phyloP scores from a whole-genome alignment of 2,888 invertebrate genomes.

The Eretmocerus hayati region DNA sequence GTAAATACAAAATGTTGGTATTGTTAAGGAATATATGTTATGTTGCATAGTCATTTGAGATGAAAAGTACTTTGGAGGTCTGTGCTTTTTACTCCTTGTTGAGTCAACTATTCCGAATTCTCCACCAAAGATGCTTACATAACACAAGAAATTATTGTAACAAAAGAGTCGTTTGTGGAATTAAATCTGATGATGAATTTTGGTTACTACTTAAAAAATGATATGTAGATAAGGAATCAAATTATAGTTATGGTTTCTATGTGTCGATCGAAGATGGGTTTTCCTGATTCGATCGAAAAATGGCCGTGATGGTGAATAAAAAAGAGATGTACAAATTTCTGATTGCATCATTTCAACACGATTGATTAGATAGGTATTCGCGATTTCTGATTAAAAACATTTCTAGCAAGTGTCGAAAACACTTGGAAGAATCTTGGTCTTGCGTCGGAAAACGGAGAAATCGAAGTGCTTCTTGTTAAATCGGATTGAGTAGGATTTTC shows the following conservation, averaged over 20 bases:
- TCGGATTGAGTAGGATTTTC: no score
- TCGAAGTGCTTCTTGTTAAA: no score
- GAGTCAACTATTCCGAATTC: conserved; percentile 25
- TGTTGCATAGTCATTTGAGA: conserved; percentile 15
- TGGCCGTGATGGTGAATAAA: conserved; percentile 30
- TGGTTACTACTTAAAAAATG: conserved; percentile 7
- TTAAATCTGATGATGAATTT: conserved; percentile 6
- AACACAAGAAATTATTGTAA: conserved; percentile 13
- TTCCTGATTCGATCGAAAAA: conserved; percentile 36
- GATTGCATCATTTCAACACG: not conserved
- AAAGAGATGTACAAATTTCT: conserved; percentile 4
- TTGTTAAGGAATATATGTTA: conserved; percentile 17
- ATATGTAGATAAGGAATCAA: conserved; percentile 9
- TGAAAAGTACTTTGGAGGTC: conserved; percentile 5
- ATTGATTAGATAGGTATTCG: no score
- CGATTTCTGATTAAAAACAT: no score
- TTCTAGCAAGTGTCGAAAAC: no score
- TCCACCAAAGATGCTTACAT: conserved; percentile 38
- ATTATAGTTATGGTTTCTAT: conserved; percentile 31
- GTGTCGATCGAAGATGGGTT: conserved; percentile 35
- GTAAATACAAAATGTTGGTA: conserved; percentile 22
- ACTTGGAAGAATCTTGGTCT: no score
- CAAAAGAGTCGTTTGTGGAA: conserved; percentile 15
- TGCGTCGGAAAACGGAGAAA: no score
- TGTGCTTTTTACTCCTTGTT: conserved; percentile 24